phyloP scores from a whole-genome alignment of 1,140 invertebrate genomes.

The Rhynchophorus ferrugineus region DNA sequence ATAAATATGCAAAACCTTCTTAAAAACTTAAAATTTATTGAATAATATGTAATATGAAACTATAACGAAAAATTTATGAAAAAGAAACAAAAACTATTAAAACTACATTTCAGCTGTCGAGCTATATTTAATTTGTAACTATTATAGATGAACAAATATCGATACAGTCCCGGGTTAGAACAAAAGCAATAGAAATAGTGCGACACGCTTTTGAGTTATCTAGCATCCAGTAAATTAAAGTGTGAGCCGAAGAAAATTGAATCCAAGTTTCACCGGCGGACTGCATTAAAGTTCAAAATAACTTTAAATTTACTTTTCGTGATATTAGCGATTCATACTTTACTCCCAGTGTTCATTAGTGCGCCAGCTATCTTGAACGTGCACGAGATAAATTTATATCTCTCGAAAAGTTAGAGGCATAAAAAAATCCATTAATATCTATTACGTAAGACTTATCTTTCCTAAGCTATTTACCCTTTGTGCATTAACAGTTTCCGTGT shows the following conservation, averaged over 20 bases:
- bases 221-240: neutral
- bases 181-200: too few relatives aligned
- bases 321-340: slow-evolving; percentile 13
- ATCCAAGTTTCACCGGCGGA: neutral
- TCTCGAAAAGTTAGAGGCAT: slow-evolving; percentile 8
- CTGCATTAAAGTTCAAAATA: slow-evolving; percentile 20
- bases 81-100: too few relatives aligned
- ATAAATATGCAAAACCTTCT: too few relatives aligned
- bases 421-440: slow-evolving; percentile 15
- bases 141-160: too few relatives aligned
- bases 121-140: too few relatives aligned
- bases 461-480: neutral
- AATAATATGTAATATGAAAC: too few relatives aligned
- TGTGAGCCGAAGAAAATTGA: neutral
- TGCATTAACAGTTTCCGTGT: neutral
- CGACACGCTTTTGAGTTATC: too few relatives aligned
- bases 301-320: slow-evolving; percentile 21
- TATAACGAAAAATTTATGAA: too few relatives aligned
- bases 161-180: too few relatives aligned
- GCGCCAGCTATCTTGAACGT: slow-evolving; percentile 10
- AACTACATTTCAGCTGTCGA: too few relatives aligned
- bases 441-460: slow-evolving; percentile 11
- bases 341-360: slow-evolving; percentile 12
- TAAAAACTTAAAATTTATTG: too few relatives aligned
- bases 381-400: slow-evolving; percentile 17